Percentiles rank a stretch among this genome's conserved stretches.
Evolutionary conservation across 2,113 vertebrate genomes (phyloP).

Genomic region (Charadrius vociferus): DNA sequence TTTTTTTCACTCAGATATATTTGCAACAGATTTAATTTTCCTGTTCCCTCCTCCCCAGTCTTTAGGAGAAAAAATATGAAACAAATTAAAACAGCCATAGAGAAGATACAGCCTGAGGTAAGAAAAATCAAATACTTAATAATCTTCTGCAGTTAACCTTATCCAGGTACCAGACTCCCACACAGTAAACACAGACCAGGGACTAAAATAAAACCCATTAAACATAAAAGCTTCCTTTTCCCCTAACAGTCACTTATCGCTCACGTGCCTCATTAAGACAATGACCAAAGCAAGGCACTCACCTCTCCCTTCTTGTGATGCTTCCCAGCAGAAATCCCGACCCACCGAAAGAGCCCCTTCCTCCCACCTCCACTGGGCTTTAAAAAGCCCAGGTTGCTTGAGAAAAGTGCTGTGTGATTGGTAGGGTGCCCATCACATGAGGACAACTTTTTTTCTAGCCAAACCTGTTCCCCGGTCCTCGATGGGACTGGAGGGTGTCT

Average conservation of each 20-base stretch:
- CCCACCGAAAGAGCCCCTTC: not conserved
- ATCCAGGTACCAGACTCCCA: conserved; percentile 22
- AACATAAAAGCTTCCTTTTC: not conserved
- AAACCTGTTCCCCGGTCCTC: conserved; percentile 59
- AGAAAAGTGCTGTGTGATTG: conserved; percentile 59
- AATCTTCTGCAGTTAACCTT: conserved; percentile 13
- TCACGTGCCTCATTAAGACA: not conserved
- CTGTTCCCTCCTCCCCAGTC: not conserved
- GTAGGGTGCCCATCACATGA: conserved; percentile 66
- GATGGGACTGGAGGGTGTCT: conserved; percentile 49
- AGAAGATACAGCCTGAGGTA: not conserved
- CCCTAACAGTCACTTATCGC: not conserved
- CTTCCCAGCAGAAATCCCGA: not conserved
- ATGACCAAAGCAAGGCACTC: not conserved
- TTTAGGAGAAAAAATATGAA: conserved; percentile 21
- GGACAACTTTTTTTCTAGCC: conserved; percentile 49
- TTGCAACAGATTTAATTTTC: not conserved
- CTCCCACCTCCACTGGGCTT: not conserved
- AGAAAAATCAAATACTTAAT: not conserved
- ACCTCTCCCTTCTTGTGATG: not conserved
- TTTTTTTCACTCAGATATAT: not conserved
- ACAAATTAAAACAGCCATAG: not conserved
- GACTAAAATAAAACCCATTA: not conserved
- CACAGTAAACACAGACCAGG: not conserved
- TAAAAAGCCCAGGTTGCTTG: conserved; percentile 31